These are phyloP conservation scores for Cliona cf. orientalis DNA, from an alignment of 37 sponge, comb jelly and placozoan species.

Conservation along the genomic window DNA sequence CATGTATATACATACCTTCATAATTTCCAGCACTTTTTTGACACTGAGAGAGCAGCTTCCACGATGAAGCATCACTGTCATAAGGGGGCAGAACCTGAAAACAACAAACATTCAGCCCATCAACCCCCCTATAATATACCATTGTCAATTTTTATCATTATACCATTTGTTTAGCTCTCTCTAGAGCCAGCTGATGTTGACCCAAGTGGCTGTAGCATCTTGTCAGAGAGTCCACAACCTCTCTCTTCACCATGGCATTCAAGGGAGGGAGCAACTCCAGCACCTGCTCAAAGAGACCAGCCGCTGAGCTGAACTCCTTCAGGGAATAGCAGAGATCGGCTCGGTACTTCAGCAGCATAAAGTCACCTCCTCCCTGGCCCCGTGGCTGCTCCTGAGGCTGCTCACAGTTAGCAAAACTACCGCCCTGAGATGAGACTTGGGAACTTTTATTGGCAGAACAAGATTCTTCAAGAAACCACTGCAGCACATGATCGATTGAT, in stretches of 20 bases:
- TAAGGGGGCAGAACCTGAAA: slow-evolving; percentile 39
- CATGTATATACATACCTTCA: slow-evolving; percentile 28
- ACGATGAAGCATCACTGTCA: slow-evolving; percentile 30
- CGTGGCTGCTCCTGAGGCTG: slow-evolving; percentile 9
- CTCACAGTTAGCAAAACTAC: neutral
- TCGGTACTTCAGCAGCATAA: slow-evolving; percentile 48
- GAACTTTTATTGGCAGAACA: neutral
- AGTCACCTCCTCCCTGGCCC: neutral
- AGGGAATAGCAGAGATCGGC: slow-evolving; percentile 41
- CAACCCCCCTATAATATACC: neutral
- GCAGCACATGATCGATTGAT: too few relatives aligned
- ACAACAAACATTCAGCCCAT: neutral
- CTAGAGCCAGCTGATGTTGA: neutral
- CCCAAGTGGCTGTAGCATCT: slow-evolving; percentile 31
- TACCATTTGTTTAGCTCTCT: slow-evolving; percentile 43
- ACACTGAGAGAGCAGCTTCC: slow-evolving; percentile 50
- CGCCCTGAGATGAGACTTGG: neutral
- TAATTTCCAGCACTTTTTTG: neutral
- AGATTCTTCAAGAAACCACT: slow-evolving; percentile 11
- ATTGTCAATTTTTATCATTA: neutral
- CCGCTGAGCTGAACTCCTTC: slow-evolving; percentile 4
- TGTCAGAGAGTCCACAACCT: slow-evolving; percentile 43
- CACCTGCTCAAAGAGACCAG: neutral
- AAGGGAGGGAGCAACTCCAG: slow-evolving; percentile 13
- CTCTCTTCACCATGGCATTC: slow-evolving; percentile 28